Base-by-base conservation (phyloP, 2,113 vertebrate species). In the Dascyllus trimaculatus region DNA sequence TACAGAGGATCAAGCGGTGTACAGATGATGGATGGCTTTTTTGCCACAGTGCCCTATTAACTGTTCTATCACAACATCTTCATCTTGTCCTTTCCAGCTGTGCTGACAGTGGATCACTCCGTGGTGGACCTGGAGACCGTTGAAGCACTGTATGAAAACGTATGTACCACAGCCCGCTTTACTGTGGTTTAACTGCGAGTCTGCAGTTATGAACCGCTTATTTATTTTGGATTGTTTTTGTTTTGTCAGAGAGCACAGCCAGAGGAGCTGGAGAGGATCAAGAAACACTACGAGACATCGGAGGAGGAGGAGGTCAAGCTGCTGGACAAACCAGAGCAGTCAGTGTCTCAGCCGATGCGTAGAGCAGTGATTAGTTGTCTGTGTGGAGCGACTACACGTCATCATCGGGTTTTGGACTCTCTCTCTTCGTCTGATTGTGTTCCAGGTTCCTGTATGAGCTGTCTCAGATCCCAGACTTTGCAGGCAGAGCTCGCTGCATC, bases 301-400 rank as follows among this genome's bases (percentile, higher is more conserved):
- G 95, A 95, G 81, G 96, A 96, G 43, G 97, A 98, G 35, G 95
- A 97, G 5, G 53, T 97, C 67, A 98, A 97, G 83, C 93, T 98
- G 75, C 92, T 99, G 91, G 98, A 99, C 94, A 99, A 99, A 90
- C 98, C 98, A 46, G 98, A 99, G 92, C 97, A 97, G 98, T 99
- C 94, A 97, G 97, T 85, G 65, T 70, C 73, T 81, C 40, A 58
- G 13, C 25, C 11, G 0, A 57, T 53, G 53, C 62, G 61, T 40
- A 38, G 24, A 71, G 17, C 40, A 15, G 25, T n/a, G 1, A 29
- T 11, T 76, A 10, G 49, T 13, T 52, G 17, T 52, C 21, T 29
- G 14, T 29, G 5, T 10, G 9, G 32, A 35, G 8, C 32, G 2
- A 56, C 60, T 45, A 11, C 13, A 1, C 35, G 11, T 13, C 19